Conservation (phyloP, 2,888 invertebrate species). For the Hypercompe scribonia region DNA sequence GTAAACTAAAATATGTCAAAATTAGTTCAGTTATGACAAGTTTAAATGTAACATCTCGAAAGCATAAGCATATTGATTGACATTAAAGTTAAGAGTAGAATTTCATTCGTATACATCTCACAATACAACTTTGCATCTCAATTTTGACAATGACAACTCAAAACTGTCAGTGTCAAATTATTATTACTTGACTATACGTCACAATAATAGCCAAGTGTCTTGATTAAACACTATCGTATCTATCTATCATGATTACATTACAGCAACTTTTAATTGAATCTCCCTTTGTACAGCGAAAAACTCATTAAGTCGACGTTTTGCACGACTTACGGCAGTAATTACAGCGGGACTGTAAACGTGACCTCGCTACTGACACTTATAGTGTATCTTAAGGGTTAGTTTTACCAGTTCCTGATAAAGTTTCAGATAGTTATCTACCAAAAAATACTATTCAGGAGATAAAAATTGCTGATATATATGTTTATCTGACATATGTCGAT, state of each 20-base stretch:
- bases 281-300: conserved; percentile 12
- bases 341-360: conserved; percentile 1
- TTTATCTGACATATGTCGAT: no score
- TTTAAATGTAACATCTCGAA: background rate
- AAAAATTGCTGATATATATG: no score
- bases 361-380: background rate
- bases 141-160: background rate
- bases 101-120: background rate
- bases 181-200: background rate
- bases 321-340: conserved; percentile 17
- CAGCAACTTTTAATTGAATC: conserved; percentile 10
- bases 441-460: no score
- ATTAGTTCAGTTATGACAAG: background rate
- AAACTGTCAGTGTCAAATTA: background rate
- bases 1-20: background rate
- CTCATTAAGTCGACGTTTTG: conserved; percentile 14
- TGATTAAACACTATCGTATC: background rate
- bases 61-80: background rate
- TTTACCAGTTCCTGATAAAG: no score
- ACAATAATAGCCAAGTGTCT: background rate
- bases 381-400: background rate
- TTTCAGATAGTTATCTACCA: no score
- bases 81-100: background rate
- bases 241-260: conserved; percentile 3
- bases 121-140: background rate